phyloP scores from a whole-genome alignment of 2,797 vertebrate genomes.

The Eurystomus glaucurus region DNA sequence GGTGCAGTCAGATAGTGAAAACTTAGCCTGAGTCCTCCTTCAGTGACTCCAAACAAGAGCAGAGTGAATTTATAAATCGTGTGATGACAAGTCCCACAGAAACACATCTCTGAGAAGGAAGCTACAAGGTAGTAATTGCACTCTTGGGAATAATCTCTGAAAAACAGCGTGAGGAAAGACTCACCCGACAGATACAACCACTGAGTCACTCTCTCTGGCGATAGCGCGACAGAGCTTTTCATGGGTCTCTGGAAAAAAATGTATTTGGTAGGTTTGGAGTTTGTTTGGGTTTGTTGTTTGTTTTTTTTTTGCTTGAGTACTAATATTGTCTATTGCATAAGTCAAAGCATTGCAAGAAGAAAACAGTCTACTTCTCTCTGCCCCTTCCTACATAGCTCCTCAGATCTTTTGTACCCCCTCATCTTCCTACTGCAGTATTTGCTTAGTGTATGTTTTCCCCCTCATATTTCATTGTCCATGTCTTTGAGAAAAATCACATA shows the following conservation, averaged over 20 bases:
- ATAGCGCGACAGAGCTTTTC: conserved; percentile 85
- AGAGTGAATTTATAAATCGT: not conserved
- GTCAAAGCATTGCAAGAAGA: not conserved
- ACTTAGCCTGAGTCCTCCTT: not conserved
- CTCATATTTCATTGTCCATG: not conserved
- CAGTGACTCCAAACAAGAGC: not conserved
- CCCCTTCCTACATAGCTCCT: not conserved
- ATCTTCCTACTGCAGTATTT: not conserved
- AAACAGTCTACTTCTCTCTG: not conserved
- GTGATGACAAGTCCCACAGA: not conserved
- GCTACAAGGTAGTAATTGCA: not conserved
- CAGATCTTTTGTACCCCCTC: not conserved
- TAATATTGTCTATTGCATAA: not conserved
- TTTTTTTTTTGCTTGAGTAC: not conserved
- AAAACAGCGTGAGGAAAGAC: not conserved
- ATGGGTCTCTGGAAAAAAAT: conserved; percentile 79
- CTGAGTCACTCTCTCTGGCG: conserved; percentile 82
- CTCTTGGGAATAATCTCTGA: not conserved
- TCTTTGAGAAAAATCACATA: not conserved
- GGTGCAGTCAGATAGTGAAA: not conserved
- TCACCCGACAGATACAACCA: conserved; percentile 87
- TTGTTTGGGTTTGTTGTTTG: not conserved
- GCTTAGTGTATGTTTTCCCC: not conserved
- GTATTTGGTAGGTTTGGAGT: too few species aligned
- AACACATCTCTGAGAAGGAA: not conserved